phyloP scores from a whole-genome alignment of 1,140 invertebrate genomes.

The Eriosoma lanigerum region DNA sequence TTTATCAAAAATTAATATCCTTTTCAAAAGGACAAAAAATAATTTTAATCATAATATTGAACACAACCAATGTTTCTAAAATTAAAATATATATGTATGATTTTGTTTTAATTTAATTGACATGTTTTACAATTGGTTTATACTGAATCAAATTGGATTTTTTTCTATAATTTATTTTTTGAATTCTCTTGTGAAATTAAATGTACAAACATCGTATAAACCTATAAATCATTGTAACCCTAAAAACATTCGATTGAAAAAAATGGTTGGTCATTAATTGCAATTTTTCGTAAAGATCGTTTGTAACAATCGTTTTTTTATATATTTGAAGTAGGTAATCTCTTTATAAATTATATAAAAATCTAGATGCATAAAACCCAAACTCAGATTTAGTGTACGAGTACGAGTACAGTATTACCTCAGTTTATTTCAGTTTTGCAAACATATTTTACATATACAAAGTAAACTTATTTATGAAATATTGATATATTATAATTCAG shows the following conservation, averaged over 20 bases:
- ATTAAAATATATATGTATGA: not conserved
- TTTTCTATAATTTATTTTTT: not conserved
- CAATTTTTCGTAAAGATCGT: not conserved
- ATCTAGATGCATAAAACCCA: no score
- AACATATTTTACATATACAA: no score
- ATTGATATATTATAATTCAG: no score
- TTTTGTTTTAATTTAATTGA: slow-evolving; percentile 1
- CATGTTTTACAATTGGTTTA: not conserved
- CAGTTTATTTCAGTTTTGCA: not conserved
- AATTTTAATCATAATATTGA: no score
- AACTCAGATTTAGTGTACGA: not conserved
- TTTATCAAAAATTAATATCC: no score
- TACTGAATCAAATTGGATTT: not conserved
- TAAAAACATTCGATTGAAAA: not conserved
- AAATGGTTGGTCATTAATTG: not conserved
- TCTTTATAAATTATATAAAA: not conserved
- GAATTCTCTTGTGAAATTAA: not conserved
- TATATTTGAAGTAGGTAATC: not conserved
- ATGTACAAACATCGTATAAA: no score
- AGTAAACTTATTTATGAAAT: no score
- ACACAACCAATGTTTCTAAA: no score
- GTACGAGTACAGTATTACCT: not conserved
- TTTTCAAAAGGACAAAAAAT: no score
- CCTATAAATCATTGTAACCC: not conserved
- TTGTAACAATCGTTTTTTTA: not conserved